Evolutionary conservation across 2,113 vertebrate genomes (phyloP), one percentile per base, ranked within the genome.

Genomic region (Carlito syrichta): DNA sequence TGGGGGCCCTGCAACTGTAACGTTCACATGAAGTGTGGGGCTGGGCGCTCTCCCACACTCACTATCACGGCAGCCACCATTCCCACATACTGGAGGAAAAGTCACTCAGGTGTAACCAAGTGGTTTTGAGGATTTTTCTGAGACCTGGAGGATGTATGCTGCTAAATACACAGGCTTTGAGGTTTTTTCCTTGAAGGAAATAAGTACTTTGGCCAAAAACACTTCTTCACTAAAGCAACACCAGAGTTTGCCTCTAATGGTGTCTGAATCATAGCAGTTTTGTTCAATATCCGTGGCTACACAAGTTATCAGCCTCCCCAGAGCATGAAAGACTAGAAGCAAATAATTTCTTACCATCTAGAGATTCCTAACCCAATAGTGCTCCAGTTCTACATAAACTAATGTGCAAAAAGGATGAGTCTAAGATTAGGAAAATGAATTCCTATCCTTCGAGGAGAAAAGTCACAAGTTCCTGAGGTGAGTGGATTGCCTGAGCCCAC

Each of bases 151-250:
- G 58, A 92, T 23, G 45, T 71, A 30, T 85, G 19, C n/a, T 86
- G 84, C 45, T 52, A 94, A 94, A 82, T 86, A 38, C 43, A 86
- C 9, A 60, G 19, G 19, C 1, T 19, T 54, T 8, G 19, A 66
- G 35, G 77, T 78, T 89, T 96, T 96, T 95, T 94, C 69, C 38
- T 52, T 94, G 71, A 94, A 66, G 16, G 43, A 88, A 82, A 84
- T 54, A 86, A 96, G 81, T 43, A 95, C 0, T 81, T 14, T 7
- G 63, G 27, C 20, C 66, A 71, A 81, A 95, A 89, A 2, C 30
- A 66, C n/a, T 45, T 45, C 74, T 91, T 76, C 74, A 89, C 50
- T 95, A 82, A 35, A 96, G 19, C 40, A 86, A 82, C n/a, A 71
- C 52, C 0, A 81, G 43, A 95, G 35, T 27, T 19, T 23, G 76